phyloP scores from a whole-genome alignment of 2,113 vertebrate genomes.

The Perca schrenkii region DNA sequence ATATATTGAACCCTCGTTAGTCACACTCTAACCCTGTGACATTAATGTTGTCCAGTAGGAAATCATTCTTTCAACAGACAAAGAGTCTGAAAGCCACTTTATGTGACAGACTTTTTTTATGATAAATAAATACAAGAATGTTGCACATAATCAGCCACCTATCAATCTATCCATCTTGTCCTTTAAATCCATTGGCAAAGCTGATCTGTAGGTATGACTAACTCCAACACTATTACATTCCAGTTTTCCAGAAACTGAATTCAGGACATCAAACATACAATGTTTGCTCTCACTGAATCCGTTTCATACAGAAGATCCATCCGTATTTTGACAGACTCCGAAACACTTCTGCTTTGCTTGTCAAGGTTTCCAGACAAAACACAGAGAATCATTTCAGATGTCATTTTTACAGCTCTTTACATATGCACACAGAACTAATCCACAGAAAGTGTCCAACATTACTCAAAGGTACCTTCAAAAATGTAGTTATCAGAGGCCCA shows the following conservation, averaged over 20 bases:
- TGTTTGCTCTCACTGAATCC: neutral
- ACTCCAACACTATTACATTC: neutral
- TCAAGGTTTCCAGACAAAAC: conserved; percentile 30
- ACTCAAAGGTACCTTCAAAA: conserved; percentile 63
- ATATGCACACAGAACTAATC: conserved; percentile 69
- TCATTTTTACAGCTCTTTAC: conserved; percentile 44
- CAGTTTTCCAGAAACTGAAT: neutral
- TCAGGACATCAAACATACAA: neutral
- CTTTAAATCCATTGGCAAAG: neutral
- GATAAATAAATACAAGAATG: neutral
- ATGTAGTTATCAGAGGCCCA: conserved; percentile 65
- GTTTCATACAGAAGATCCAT: neutral
- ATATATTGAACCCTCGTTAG: no score
- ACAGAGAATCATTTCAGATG: conserved; percentile 23
- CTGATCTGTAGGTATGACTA: neutral
- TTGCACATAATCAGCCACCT: neutral
- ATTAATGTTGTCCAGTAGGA: neutral
- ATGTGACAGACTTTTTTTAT: neutral
- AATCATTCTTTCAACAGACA: neutral
- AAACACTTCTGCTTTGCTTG: neutral
- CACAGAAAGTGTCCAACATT: conserved; percentile 68
- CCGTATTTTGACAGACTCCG: neutral
- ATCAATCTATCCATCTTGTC: neutral
- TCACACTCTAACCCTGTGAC: no score
- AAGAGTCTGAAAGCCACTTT: neutral